A percentile compares a stretch with the other conserved stretches of the same genome.
Conservation (phyloP, 2,888 invertebrate species). For the Andrena flavipes region DNA sequence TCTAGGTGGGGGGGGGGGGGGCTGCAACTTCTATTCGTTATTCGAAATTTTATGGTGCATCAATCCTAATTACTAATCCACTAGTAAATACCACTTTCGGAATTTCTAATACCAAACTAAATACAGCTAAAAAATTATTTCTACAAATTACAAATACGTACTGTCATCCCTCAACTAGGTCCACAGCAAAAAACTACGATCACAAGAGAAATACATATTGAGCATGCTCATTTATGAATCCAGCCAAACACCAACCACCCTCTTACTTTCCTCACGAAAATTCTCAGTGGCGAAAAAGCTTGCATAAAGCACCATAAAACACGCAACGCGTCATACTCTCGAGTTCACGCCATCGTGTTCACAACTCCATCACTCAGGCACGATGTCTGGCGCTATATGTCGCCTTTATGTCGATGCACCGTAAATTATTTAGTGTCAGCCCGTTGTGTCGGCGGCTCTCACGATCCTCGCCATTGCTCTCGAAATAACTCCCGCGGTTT, state of each 20-base stretch:
- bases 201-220: too few relatives aligned
- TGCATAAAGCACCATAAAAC: background rate
- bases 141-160: too few relatives aligned
- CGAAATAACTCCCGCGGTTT: constrained; percentile 41
- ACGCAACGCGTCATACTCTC: background rate
- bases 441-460: background rate
- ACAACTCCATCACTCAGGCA: background rate
- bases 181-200: too few relatives aligned
- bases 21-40: too few relatives aligned
- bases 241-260: background rate
- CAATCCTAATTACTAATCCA: too few relatives aligned
- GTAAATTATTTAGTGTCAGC: constrained; percentile 37
- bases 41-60: too few relatives aligned
- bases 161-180: too few relatives aligned
- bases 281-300: background rate
- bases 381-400: background rate
- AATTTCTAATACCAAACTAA: too few relatives aligned
- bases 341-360: background rate
- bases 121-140: too few relatives aligned
- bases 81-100: too few relatives aligned
- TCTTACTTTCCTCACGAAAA: background rate
- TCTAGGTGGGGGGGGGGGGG: too few relatives aligned
- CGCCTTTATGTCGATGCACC: background rate
- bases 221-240: too few relatives aligned
- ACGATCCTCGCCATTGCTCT: constrained; percentile 35